A percentile compares a stretch with the other conserved stretches of the same genome.
Evolutionary conservation across 1,140 invertebrate genomes (phyloP).

Genomic region (Rhynchophorus ferrugineus): DNA sequence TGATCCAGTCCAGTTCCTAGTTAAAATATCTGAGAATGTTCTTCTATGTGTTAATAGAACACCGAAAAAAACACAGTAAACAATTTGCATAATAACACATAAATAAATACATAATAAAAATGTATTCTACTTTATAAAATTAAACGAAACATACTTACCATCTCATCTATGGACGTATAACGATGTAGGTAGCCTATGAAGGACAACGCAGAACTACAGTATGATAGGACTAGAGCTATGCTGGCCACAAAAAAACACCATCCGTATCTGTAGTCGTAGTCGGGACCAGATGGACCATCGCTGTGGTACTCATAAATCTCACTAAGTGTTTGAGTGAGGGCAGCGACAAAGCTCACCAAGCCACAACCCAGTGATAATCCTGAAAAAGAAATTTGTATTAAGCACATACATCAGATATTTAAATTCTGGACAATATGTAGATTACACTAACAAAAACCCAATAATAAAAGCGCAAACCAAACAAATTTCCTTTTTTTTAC

Average conservation of each 20-base stretch:
- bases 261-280: constrained; percentile 58
- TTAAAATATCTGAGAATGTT: too few species aligned
- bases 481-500: too few species aligned
- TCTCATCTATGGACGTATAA: constrained; percentile 56
- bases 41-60: too few species aligned
- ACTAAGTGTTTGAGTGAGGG: constrained; percentile 52
- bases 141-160: constrained; percentile 51
- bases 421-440: too few species aligned
- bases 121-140: too few species aligned
- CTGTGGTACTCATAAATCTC: constrained; percentile 43
- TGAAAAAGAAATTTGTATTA: constrained; percentile 46
- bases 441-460: too few species aligned
- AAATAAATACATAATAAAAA: too few species aligned
- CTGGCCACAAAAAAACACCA: constrained; percentile 65
- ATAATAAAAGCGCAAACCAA: too few species aligned
- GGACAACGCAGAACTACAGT: constrained; percentile 56
- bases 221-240: constrained; percentile 56
- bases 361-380: constrained; percentile 56
- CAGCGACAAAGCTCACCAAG: constrained; percentile 54
- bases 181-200: constrained; percentile 56
- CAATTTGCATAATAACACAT: too few species aligned
- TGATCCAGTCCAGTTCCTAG: too few species aligned
- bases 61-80: too few species aligned
- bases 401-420: too few species aligned
- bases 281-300: constrained; percentile 28